Base-by-base conservation (phyloP, 2,797 vertebrate species). In the Taenioides sp. region DNA sequence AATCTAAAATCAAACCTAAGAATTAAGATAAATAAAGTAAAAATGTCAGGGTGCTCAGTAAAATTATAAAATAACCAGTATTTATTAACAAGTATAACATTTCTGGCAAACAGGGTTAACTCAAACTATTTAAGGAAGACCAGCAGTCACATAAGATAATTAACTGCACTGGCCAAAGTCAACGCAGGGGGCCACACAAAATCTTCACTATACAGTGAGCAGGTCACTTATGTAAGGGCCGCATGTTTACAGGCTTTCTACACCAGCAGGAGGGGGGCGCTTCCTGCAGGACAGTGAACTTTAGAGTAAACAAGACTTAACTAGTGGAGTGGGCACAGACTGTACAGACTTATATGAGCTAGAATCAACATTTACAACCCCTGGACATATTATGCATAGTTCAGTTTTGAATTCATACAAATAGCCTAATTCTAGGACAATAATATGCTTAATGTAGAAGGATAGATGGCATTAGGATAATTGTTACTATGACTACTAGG, bases 191-290 rank as follows among this genome's bases (percentile, higher is more conserved):
- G 23, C 52, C 34, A 31, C 27, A 66, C 27, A 47, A 34, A 20
- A 25, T 23, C 52, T 54, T 34, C 2, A 49, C 57, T 63, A 55
- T 50, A 16, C n/a, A 63, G 22, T 23, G 34, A 64, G 62, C 66
- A 75, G 4, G 17, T 28, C 66, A 71, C 70, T 76, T 76, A 69
- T 68, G 18, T 63, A 70, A 78, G 61, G 3, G 10, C 10, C 27
- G 23, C 20, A 4, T 67, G 71, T 78, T 82, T 73, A 78, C 64
- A 73, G 43, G 18, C 23, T 47, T n/a, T 52, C 47, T 72, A 23
- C 65, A 25, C 31, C 63, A 23, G 63, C 28, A n/a, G 55, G 68
- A 40, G 57, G 16, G 69, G 27, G 16, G 62, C 12, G 14, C 59
- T 52, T 65, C 70, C n/a, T 59, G 18, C 27, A 49, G 47, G 52